Percentiles rank a stretch among this genome's conserved stretches.
Evolutionary conservation across 1,140 invertebrate species (phyloP).

Genomic region (Neodiprion pinetum): DNA sequence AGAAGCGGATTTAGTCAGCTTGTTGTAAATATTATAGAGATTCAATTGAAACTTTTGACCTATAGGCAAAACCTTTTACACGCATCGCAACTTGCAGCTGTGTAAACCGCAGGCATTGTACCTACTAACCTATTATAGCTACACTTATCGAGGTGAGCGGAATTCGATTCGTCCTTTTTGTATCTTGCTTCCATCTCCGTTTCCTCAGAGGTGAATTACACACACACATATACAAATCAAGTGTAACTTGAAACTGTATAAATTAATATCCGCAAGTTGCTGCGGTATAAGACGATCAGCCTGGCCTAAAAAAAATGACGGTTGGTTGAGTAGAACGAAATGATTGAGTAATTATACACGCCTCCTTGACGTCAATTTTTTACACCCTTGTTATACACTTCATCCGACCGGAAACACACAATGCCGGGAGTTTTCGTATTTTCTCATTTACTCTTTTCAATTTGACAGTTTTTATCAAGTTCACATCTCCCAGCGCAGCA

Average conservation of each 20-base stretch:
- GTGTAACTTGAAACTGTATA: no score
- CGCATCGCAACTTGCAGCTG: background rate
- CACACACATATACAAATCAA: no score
- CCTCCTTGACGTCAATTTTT: slow-evolving; percentile 55
- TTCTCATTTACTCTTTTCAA: no score
- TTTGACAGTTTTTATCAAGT: no score
- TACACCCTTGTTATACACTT: slow-evolving; percentile 23
- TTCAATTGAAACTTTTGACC: background rate
- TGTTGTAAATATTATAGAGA: background rate
- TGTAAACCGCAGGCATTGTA: no score
- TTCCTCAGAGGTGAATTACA: no score
- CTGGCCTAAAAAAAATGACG: background rate
- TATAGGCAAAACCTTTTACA: background rate
- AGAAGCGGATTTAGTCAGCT: slow-evolving; percentile 7
- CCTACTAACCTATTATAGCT: no score
- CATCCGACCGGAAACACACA: slow-evolving; percentile 33
- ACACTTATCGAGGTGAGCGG: no score
- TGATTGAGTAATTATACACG: slow-evolving; percentile 22
- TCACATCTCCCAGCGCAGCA: no score
- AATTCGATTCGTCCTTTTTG: no score
- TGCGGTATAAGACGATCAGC: background rate
- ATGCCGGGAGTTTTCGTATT: no score
- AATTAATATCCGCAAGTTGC: background rate
- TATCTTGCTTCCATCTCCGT: no score
- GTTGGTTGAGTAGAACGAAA: background rate